Evolutionary conservation across 2,888 invertebrate species (phyloP), one percentile per base, ranked within the genome.

Genomic region (Aleiodes testaceus): DNA sequence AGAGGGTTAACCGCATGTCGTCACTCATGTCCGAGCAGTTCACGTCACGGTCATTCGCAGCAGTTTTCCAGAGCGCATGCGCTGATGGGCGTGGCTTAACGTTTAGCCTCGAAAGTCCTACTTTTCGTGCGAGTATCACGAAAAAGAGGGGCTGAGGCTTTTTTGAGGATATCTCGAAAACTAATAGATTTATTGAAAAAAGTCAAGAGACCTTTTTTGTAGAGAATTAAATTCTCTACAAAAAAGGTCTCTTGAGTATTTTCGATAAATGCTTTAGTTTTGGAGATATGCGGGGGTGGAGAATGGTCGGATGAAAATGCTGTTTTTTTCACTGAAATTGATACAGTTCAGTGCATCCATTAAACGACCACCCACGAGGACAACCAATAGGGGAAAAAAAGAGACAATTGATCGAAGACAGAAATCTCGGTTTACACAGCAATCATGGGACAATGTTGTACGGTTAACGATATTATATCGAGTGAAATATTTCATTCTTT

Each of bases 341-440:
- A 36, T 36, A 36, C 2, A 36, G 11, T 36, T 36, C 11, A 36
- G 36, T 9, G 36, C 9, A 36, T 36, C 36, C 36, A 36, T 36
- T 64, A 63, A 68, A 61, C 55, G 59, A 65, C 47, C 50, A 49
- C 68, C 68, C 72, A 65, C 64, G 12, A 12, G 3, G n/a, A 14
- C 16, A 14, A n/a, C 45, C 49, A 12, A 14, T 45, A 26, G 7
- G 18, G 47, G 18, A 45, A 12, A n/a, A 22, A 9, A 45, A 45
- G 44, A 45, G 45, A 45, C 44, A 36, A 59, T 16, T 36, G 18
- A 52, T 49, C 42, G 20, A 14, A 61, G 30, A 45, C 55, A 30
- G 16, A 61, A 59, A 47, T 68, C 68, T 69, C 69, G 22, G 63
- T 69, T 69, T 69, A 69, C 69, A 69, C 63, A 63, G 63, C 44